Conservation (phyloP, 2,113 vertebrate genomes). For the Scartelaos histophorus region DNA sequence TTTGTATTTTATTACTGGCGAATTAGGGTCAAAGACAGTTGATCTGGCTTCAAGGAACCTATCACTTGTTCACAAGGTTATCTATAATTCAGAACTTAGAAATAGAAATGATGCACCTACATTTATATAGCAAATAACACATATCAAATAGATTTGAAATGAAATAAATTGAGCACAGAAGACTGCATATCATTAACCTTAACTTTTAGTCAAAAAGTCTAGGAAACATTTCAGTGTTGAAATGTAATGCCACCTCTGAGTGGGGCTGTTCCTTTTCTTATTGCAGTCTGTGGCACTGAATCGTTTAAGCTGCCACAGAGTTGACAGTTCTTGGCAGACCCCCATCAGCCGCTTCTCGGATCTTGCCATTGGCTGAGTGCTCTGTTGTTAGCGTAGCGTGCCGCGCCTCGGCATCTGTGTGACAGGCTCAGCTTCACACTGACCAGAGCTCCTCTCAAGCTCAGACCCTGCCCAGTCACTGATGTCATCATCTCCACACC, state of each 20-base stretch:
- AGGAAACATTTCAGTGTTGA: slow-evolving; percentile 59
- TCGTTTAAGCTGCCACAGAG: slow-evolving; percentile 59
- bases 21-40: too few relatives aligned
- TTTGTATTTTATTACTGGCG: too few relatives aligned
- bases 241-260: slow-evolving; percentile 50
- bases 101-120: too few relatives aligned
- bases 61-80: too few relatives aligned
- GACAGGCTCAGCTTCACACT: slow-evolving; percentile 74
- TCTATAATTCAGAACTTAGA: too few relatives aligned
- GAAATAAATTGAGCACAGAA: too few relatives aligned
- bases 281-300: slow-evolving; percentile 58
- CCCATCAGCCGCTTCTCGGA: slow-evolving; percentile 48
- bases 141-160: slow-evolving; percentile 29
- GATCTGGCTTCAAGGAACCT: too few relatives aligned
- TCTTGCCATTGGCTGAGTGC: slow-evolving; percentile 63
- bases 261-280: slow-evolving; percentile 55
- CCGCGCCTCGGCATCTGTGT: slow-evolving; percentile 58
- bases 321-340: slow-evolving; percentile 69
- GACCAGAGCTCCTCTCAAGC: slow-evolving; percentile 64
- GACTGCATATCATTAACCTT: slow-evolving; percentile 34
- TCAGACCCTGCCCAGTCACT: slow-evolving; percentile 63
- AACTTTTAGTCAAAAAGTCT: not conserved
- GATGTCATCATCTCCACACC: slow-evolving; percentile 66
- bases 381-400: slow-evolving; percentile 62
- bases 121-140: too few relatives aligned